These are phyloP conservation scores for Bicyclus anynana DNA, from an alignment of 1,140 invertebrate species.

Conservation along the genomic window DNA sequence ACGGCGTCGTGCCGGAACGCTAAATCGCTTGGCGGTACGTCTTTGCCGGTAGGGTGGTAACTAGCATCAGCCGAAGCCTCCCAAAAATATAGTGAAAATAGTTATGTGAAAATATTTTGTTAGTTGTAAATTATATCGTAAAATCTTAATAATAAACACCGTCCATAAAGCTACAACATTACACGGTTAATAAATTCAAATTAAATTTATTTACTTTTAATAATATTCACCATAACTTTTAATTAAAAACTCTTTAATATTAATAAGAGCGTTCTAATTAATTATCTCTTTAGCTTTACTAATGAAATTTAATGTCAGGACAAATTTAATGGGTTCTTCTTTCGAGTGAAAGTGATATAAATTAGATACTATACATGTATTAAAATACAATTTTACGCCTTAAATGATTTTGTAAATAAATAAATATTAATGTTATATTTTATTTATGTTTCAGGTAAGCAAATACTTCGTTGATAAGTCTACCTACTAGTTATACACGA, in stretches of 20 bases:
- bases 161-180: no score
- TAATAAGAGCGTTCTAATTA: neutral
- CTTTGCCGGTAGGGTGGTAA: no score
- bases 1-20: no score
- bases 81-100: no score
- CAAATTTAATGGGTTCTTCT: neutral
- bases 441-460: conserved; percentile 25
- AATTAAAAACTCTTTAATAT: neutral
- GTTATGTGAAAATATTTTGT: no score
- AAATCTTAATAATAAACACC: no score
- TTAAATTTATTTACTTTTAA: no score
- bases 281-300: neutral
- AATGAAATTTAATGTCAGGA: neutral
- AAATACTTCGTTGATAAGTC: neutral
- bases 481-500: neutral
- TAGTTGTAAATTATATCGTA: no score
- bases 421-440: neutral
- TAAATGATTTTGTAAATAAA: neutral
- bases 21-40: no score
- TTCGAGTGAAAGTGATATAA: neutral
- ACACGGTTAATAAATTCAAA: no score
- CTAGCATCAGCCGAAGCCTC: no score
- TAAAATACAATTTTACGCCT: neutral
- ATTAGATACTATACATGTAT: neutral
- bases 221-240: neutral